Base-by-base conservation (phyloP, 92 coral and sea anemone species). In the Hydrozoanthus gracilis region DNA sequence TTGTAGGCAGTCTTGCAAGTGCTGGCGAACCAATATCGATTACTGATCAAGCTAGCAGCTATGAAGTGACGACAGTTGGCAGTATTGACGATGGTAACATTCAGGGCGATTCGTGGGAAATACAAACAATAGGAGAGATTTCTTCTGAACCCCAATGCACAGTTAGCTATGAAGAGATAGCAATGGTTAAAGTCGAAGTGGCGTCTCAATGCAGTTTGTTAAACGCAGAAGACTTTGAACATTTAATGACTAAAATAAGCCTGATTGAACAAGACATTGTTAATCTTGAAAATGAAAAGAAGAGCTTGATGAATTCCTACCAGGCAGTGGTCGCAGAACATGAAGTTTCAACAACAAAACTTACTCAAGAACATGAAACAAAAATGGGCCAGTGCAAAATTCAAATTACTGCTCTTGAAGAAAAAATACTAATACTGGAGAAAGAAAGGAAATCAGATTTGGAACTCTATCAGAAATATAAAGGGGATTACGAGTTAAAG, bases 161-260 rank as follows among this genome's bases (percentile, higher is more conserved):
- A 39, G 83, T 60, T 46, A 14, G 7, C n/a, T 35, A 45, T 44
- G 54, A 78, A 39, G 12, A 15, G 45, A 13, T 44, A 49, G 15
- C 35, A 76, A 76, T 54, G 12, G 16, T 11, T 9, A 77, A 56
- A 15, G 4, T 12, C 13, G 82, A 77, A 0, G 48, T 44, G 48
- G 82, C 12, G 17, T 54, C 82, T 55, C 82, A 77, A 48, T 77
- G 82, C 14, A 62, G 56, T 16, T 77, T 77, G 58, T 18, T 77
- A 0, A 8, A 35, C 20, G 12, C 13, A 8, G 13, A 35, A 27
- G 75, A 70, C 15, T 13, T 70, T 35, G 76, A 71, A 71, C 5
- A 71, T 11, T 48, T 39, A 39, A 48, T 48, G 8, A 8, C 14
- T 71, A 48, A 13, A 71, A 45, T 45, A 3, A 3, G 15, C 64